Conservation (phyloP, 23 tunicate genomes). For the Trididemnum clinides region DNA sequence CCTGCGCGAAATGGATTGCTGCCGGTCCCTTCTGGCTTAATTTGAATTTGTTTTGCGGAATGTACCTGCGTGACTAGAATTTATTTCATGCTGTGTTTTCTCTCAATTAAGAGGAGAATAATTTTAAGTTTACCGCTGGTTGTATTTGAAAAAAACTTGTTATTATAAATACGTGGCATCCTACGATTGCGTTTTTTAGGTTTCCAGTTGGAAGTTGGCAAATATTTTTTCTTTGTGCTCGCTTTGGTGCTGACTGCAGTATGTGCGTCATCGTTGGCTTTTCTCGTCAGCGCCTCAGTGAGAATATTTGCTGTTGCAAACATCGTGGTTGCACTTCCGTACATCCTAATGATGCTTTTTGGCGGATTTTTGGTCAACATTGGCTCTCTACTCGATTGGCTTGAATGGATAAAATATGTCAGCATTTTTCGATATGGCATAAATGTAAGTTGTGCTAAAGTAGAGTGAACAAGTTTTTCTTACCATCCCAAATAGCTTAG, state of each 20-base stretch:
- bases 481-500: no score
- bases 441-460: conserved; percentile 80
- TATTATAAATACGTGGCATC: no score
- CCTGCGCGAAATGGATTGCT: background rate
- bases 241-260: conserved; percentile 65
- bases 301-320: conserved; percentile 86
- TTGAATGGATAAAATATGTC: conserved; percentile 92
- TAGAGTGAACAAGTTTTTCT: no score
- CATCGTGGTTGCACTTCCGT: conserved; percentile 70
- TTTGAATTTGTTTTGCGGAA: no score
- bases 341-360: conserved; percentile 85
- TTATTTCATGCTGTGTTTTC: no score
- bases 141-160: no score
- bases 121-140: no score
- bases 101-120: no score
- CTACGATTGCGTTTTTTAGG: no score
- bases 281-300: conserved; percentile 88
- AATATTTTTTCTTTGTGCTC: conserved; percentile 78
- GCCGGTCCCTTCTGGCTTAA: background rate
- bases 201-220: conserved; percentile 64
- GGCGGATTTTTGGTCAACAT: conserved; percentile 90
- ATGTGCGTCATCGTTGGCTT: conserved; percentile 74
- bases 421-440: conserved; percentile 90
- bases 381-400: conserved; percentile 69
- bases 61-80: no score